Conservation (phyloP, 1,140 invertebrate genomes). For the Amphibalanus amphitrite region DNA sequence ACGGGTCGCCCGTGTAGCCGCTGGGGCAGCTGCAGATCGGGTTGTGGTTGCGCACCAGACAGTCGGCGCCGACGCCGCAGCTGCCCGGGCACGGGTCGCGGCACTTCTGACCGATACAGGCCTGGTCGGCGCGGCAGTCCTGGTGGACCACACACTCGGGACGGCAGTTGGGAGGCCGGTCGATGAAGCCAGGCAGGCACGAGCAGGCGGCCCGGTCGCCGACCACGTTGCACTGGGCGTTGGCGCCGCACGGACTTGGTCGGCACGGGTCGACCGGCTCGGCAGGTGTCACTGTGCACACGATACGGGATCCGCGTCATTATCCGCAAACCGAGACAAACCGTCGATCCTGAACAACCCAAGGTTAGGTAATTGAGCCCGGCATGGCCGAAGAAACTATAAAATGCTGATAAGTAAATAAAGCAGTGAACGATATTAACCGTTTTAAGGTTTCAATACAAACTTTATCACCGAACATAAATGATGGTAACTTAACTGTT, state of each 20-base stretch:
- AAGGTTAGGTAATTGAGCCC: too few relatives aligned
- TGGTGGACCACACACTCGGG: slow-evolving; percentile 27
- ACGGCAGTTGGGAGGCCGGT: slow-evolving; percentile 20
- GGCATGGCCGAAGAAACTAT: too few relatives aligned
- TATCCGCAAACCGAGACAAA: too few relatives aligned
- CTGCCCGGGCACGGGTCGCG: slow-evolving; percentile 23
- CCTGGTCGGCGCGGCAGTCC: slow-evolving; percentile 41
- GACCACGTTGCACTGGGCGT: slow-evolving; percentile 53
- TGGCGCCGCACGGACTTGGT: slow-evolving; percentile 61
- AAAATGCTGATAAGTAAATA: too few relatives aligned
- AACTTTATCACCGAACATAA: too few relatives aligned
- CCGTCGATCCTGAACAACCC: too few relatives aligned
- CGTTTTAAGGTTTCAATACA: too few relatives aligned
- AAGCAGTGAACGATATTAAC: too few relatives aligned
- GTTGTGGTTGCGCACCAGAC: slow-evolving; percentile 48
- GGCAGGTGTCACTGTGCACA: not conserved
- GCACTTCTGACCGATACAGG: slow-evolving; percentile 49
- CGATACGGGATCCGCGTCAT: too few relatives aligned
- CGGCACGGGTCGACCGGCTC: slow-evolving; percentile 46
- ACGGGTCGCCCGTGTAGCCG: slow-evolving; percentile 52
- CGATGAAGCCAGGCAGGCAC: slow-evolving; percentile 54
- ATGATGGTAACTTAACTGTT: too few relatives aligned
- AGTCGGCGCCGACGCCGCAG: slow-evolving; percentile 52
- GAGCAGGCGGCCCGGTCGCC: slow-evolving; percentile 54
- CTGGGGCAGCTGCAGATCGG: slow-evolving; percentile 49